Percentiles rank a stretch among this genome's conserved stretches.
Conservation (phyloP, 2,113 vertebrate genomes). For the Hypomesus transpacificus region DNA sequence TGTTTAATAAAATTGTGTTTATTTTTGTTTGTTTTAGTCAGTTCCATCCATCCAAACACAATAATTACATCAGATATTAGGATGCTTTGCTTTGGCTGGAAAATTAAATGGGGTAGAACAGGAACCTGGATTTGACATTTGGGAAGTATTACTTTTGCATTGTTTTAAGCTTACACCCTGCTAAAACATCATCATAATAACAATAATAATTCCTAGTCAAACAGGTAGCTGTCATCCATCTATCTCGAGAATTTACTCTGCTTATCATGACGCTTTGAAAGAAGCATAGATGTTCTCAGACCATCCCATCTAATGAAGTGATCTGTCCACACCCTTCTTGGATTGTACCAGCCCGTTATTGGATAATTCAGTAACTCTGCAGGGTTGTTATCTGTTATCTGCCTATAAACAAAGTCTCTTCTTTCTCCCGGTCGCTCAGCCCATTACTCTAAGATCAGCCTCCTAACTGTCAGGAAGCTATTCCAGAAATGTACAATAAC, state of each 20-base stretch:
- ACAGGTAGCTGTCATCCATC: no score
- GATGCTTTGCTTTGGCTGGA: no score
- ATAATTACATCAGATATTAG: no score
- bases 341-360: not conserved
- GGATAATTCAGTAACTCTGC: not conserved
- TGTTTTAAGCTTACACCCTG: no score
- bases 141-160: no score
- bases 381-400: not conserved
- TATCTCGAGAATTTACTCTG: no score
- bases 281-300: not conserved
- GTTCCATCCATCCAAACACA: not conserved
- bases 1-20: conserved; percentile 12
- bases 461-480: conserved; percentile 30
- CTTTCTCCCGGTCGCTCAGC: not conserved
- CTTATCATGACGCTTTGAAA: no score
- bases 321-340: no score
- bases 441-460: not conserved
- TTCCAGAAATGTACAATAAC: conserved; percentile 18
- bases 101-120: no score
- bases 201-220: no score
- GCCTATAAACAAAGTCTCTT: not conserved
- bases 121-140: no score
- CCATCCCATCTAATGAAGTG: not conserved
- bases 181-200: no score
- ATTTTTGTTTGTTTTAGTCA: conserved; percentile 24